Evolutionary conservation across 2,113 vertebrate genomes (phyloP), one percentile per base, ranked within the genome.

Genomic region (Crotalus viridis): DNA sequence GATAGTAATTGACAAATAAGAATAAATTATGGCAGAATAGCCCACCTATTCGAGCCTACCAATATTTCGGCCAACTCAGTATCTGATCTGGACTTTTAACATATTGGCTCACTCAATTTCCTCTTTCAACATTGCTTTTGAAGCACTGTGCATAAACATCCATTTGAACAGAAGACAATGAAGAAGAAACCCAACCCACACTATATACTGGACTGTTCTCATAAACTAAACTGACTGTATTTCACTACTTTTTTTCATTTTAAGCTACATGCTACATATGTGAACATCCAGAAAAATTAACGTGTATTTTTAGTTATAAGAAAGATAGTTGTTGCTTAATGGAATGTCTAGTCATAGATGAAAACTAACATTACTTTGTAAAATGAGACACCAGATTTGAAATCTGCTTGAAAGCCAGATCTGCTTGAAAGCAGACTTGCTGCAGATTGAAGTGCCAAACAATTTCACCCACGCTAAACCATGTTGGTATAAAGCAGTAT

Each of bases 51-150:
- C 48, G 0, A 51, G 48, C 48, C 91, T 87, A 90, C 86, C 89
- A 81, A 94, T 89, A 92, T 92, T 91, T 94, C 92, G 91, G 95
- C 6, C 43, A 92, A 61, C 89, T 69, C 17, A 94, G 91, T 87
- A 64, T 21, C 92, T 88, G 89, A 89, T 89, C 94, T 59, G 89
- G 9, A 55, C 87, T 90, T 4, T 81, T n/a, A 91, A 87, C 33
- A 91, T 15, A 10, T 90, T 90, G 52, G 52, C 86, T 95, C 69
- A 89, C 74, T 91, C 33, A 28, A 1, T 91, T 91, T 95, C 93
- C 52, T 89, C 88, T 74, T 94, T 86, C 90, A 89, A 85, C 24
- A 46, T 0, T 1, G 54, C 91, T 85, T 46, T n/a, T 28, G 48
- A 89, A 97, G 87, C 61, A 19, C 54, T 0, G 0, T 1, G 1